Percentiles rank a stretch among this genome's conserved stretches.
Conservation (phyloP, 2,113 vertebrate species). For the Furnarius figulus region DNA sequence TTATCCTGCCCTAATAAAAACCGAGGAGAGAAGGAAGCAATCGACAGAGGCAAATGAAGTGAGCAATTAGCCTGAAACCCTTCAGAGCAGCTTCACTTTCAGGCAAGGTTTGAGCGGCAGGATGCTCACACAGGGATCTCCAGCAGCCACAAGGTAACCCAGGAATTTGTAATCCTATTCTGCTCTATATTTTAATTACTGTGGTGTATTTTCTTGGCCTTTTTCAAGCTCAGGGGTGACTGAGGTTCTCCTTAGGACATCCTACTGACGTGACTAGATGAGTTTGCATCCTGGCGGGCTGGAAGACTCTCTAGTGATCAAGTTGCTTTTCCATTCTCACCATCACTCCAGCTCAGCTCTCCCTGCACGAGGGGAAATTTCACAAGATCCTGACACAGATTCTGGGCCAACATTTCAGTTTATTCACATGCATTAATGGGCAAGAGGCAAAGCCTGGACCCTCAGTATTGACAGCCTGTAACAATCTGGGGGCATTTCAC, state of each 20-base stretch:
- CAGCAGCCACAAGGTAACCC: constrained; percentile 41
- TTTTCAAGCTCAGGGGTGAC: background rate
- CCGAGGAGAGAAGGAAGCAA: background rate
- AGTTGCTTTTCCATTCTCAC: background rate
- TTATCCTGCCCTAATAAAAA: constrained; percentile 9
- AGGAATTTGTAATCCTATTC: background rate
- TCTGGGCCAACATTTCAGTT: background rate
- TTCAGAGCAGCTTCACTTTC: background rate
- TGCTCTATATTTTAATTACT: background rate
- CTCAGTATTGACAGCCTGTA: background rate
- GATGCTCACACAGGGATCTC: background rate
- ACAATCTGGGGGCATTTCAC: background rate
- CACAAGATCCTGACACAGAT: background rate
- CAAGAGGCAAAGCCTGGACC: background rate
- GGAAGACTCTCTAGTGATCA: background rate
- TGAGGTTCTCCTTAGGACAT: background rate
- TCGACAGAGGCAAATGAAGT: background rate
- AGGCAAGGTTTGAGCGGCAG: background rate
- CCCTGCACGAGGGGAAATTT: background rate
- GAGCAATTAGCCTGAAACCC: background rate
- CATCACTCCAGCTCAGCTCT: background rate
- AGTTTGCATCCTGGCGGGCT: background rate
- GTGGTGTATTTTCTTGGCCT: background rate
- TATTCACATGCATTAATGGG: background rate
- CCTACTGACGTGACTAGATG: background rate